Evolutionary conservation across 2,113 vertebrate species (phyloP).

Genomic region (Calidris pugnax): DNA sequence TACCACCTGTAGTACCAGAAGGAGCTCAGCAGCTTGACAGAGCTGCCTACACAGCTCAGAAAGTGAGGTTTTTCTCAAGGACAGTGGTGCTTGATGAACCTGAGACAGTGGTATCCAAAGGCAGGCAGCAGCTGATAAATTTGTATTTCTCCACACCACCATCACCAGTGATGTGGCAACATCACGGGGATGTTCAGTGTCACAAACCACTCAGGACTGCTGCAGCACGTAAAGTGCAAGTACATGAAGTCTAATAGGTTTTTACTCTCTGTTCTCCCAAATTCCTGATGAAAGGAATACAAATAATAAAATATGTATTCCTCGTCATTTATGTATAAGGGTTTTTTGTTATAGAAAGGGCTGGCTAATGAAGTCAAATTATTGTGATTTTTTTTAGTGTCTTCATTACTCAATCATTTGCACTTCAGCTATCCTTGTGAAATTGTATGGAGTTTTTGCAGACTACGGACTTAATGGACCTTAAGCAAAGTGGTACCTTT

Average conservation of each 20-base stretch:
- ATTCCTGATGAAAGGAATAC: neutral
- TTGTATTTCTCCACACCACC: neutral
- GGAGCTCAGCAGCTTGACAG: neutral
- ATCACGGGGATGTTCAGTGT: fast-evolving
- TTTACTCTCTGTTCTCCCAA: neutral
- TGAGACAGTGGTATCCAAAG: neutral
- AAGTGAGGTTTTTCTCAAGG: neutral
- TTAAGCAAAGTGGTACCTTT: slow-evolving; percentile 8
- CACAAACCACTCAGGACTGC: neutral
- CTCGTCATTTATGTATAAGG: neutral
- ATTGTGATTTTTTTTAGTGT: neutral
- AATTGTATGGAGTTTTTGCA: neutral
- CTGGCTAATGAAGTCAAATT: neutral
- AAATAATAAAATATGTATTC: neutral
- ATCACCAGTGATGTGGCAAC: neutral
- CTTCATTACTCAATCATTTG: neutral
- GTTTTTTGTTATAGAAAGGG: neutral
- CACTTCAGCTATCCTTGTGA: slow-evolving; percentile 7
- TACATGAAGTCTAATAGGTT: neutral
- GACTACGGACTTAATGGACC: neutral
- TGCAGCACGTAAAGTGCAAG: neutral
- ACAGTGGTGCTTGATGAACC: neutral
- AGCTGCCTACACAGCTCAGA: neutral
- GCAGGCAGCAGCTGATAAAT: neutral
- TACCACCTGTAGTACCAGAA: neutral